Evolutionary conservation across 2,113 vertebrate species (phyloP), one percentile per base, ranked within the genome.

Genomic region (Cochlearius cochlearius): DNA sequence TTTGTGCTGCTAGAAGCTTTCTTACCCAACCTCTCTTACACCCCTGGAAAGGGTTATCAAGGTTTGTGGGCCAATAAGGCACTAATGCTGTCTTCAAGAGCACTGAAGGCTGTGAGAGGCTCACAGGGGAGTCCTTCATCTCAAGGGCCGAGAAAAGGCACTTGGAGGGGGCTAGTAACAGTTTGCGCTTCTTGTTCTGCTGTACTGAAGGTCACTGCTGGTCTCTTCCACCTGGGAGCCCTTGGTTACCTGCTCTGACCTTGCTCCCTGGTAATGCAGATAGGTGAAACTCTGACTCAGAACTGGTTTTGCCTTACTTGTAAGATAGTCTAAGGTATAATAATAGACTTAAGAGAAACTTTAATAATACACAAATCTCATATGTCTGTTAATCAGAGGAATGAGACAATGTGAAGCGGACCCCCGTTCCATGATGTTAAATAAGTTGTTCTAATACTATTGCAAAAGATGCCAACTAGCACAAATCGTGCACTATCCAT

Each of bases 131-230:
- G 1, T n/a, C 30, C 63, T 76, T 72, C 4, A 30, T 39, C 29
- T 25, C 0, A 0, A 74, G 55, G 15, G 15, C 13, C 22, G 38
- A 72, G 39, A n/a, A 77, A 47, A 64, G 15, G 30, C 25, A 38
- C 12, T 10, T 41, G 12, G 16, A 15, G 11, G 15, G 11, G 7
- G 2, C 2, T 21, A 3, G 8, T 19, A 45, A 62, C 23, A 36
- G 3, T 22, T 27, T 62, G 15, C 41, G 11, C 15, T 45, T 45
- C 38, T 50, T 39, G 7, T 63, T 68, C 27, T 59, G 56, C 19
- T 39, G 0, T 34, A 20, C 7, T 22, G 15, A 25, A 68, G 17
- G 8, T 36, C 5, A 5, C 19, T 45, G 43, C 6, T 4, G 3
- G 16, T 36, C 8, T 38, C 36, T 5, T 49, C 30, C 11, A 2